Evolutionary conservation across 2,797 vertebrate genomes (phyloP).

Genomic region (Tokudaia tokunoshimensis): DNA sequence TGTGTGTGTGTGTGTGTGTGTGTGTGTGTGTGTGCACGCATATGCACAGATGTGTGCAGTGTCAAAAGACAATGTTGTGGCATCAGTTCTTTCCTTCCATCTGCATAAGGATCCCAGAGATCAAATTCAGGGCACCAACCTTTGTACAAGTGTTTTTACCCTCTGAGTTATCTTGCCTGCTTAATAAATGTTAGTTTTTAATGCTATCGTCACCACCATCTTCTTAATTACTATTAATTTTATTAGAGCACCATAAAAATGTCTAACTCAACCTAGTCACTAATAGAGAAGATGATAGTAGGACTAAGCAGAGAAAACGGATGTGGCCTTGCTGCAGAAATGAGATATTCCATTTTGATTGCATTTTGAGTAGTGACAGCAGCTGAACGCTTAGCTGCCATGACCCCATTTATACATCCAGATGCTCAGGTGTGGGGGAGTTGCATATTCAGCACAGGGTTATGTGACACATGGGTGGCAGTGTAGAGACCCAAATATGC

Average conservation of each 20-base stretch:
- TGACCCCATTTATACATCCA: neutral
- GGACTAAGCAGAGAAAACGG: neutral
- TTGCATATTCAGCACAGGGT: neutral
- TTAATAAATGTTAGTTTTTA: constrained; percentile 16
- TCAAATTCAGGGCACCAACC: neutral
- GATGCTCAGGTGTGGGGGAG: neutral
- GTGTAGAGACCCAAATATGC: neutral
- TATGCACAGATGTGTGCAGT: neutral
- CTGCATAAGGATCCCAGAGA: neutral
- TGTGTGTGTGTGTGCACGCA: neutral
- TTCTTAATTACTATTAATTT: constrained; percentile 11
- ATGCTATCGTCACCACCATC: neutral
- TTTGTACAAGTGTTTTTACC: neutral
- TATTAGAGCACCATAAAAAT: constrained; percentile 7
- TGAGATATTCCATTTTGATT: neutral
- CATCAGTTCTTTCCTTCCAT: neutral
- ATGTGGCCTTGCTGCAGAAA: neutral
- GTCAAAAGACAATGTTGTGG: neutral
- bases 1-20: neutral
- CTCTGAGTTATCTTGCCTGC: neutral
- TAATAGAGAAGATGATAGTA: neutral
- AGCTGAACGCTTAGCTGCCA: neutral
- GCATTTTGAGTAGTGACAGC: neutral
- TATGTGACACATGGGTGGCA: neutral
- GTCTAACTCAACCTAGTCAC: neutral